Conservation (phyloP, 2,113 vertebrate genomes). For the Caranx melampygus region DNA sequence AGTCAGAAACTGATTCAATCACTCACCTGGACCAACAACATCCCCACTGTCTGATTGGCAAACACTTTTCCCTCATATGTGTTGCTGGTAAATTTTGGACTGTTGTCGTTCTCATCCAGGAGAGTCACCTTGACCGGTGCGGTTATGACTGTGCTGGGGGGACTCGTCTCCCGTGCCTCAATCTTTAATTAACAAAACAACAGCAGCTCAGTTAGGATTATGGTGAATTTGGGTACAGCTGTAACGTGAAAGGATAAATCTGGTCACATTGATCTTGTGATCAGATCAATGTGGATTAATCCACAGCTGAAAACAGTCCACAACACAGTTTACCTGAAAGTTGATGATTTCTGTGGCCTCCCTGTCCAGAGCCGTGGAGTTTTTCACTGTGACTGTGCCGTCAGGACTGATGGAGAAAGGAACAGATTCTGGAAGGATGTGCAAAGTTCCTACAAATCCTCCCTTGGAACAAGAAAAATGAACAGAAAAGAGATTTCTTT, state of each 20-base stretch:
- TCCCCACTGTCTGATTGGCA: constrained; percentile 80
- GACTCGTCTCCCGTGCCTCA: constrained; percentile 73
- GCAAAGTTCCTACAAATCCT: constrained; percentile 82
- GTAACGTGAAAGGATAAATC: too few species aligned
- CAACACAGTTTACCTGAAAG: constrained; percentile 74
- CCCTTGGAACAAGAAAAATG: constrained; percentile 70
- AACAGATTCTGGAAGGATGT: constrained; percentile 70
- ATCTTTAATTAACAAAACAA: constrained; percentile 71
- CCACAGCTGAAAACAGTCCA: too few species aligned
- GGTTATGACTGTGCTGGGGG: neutral
- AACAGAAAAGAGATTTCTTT: neutral
- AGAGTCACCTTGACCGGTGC: constrained; percentile 73
- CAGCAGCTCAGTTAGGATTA: neutral
- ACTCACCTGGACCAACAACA: constrained; percentile 82
- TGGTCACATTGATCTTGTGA: too few species aligned
- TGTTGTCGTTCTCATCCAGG: constrained; percentile 87
- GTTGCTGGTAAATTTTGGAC: constrained; percentile 73
- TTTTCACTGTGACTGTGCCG: constrained; percentile 80
- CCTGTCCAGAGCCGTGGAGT: constrained; percentile 77
- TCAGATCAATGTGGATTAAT: too few species aligned
- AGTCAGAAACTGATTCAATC: neutral
- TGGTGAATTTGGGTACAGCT: neutral
- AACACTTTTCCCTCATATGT: constrained; percentile 76
- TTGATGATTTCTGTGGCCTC: constrained; percentile 68
- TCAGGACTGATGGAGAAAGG: constrained; percentile 79